Evolutionary conservation across 2,113 vertebrate species (phyloP), one percentile per base, ranked within the genome.

Genomic region (Syngnathus floridae): DNA sequence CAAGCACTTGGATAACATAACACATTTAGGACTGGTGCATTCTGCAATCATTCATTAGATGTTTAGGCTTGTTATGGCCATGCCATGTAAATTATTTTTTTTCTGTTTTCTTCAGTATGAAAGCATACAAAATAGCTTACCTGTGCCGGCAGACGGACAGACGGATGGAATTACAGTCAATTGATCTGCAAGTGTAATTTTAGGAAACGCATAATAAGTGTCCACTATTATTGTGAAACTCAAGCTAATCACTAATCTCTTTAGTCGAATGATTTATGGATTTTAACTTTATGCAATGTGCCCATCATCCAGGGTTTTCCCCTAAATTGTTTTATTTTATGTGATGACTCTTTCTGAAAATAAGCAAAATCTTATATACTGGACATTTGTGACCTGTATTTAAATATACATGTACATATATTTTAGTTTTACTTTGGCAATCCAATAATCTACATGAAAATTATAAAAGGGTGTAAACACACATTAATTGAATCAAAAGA

Each of bases 401-500:
- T 35, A 35, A 56, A 56, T n/a, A 35, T 4, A 35, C 12, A 3
- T 31, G 26, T 31, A 31, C 54, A 54, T 35, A 16, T 56, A 6
- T 35, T 56, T 55, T 31, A 6, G 26, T 14, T 31, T 55, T 31
- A 55, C 51, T 13, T 22, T 31, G 26, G 26, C 26, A 31, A 31
- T 31, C 26, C 26, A 31, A 31, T 31, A 31, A 31, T 31, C 26
- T 31, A 31, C 26, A 31, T 3, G 26, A 3, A 31, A 31, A 31
- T 31, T 2, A 31, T n/a, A 40, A 40, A 10, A 10, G 1, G 2
- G 38, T 40, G 38, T 40, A 40, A 40, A 10, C n/a, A 21, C 21
- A 19, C 17, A 19, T 1, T 17, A 48, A 48, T 19, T 48, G 46
- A 48, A 19, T 5, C 16, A 78, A 84, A 84, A 76, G 57, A 69